Percentiles rank a stretch among this genome's conserved stretches.
Evolutionary conservation across 2,113 vertebrate genomes (phyloP).

Genomic region (Fulmarus glacialis): DNA sequence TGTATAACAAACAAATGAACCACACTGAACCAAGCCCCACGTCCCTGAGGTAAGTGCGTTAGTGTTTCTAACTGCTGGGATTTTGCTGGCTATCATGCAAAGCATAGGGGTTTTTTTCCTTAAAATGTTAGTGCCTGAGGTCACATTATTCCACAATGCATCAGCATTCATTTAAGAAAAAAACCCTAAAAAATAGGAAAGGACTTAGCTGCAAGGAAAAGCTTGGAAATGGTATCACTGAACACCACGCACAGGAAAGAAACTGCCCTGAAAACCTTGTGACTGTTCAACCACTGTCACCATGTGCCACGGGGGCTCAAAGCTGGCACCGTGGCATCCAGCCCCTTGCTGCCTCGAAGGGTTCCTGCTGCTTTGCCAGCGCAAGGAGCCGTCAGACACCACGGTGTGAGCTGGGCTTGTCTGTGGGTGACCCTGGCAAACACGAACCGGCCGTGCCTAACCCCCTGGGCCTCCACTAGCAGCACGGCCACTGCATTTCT

Average conservation of each 20-base stretch:
- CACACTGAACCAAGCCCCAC: not conserved
- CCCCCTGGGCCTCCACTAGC: not conserved
- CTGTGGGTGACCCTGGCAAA: not conserved
- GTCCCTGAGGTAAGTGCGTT: not conserved
- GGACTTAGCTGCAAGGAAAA: not conserved
- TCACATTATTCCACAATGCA: not conserved
- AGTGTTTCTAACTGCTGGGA: not conserved
- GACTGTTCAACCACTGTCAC: not conserved
- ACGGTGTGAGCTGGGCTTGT: fast-evolving
- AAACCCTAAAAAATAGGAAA: not conserved
- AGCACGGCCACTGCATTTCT: not conserved
- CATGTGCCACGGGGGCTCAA: not conserved
- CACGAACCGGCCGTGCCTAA: fast-evolving
- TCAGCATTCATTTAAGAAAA: not conserved
- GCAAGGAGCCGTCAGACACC: not conserved
- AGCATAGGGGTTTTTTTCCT: not conserved
- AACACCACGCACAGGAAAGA: not conserved
- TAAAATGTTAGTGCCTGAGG: not conserved
- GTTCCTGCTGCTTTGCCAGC: not conserved
- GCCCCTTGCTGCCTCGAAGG: not conserved
- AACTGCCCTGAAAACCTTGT: not conserved
- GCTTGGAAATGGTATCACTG: not conserved
- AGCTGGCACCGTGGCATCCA: not conserved
- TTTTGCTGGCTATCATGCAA: not conserved
- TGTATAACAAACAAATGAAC: not conserved